A percentile compares a stretch with the other conserved stretches of the same genome.
phyloP scores from a whole-genome alignment of 1,140 invertebrate genomes.

The Nasonia longicornis region DNA sequence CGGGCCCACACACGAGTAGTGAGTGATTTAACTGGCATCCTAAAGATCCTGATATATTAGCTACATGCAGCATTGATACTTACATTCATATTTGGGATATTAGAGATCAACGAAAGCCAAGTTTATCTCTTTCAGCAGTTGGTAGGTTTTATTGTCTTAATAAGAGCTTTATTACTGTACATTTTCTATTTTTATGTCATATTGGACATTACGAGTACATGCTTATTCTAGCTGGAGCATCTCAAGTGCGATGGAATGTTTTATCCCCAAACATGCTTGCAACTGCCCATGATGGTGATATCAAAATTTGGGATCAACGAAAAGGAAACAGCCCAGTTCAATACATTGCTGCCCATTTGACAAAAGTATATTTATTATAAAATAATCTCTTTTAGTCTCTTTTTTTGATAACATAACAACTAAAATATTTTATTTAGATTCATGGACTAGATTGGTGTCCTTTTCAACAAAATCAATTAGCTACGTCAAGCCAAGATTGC shows the following conservation, averaged over 20 bases:
- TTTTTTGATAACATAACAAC: not conserved
- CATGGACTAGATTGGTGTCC: slow-evolving; percentile 95
- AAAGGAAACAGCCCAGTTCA: slow-evolving; percentile 88
- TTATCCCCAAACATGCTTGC: slow-evolving; percentile 86
- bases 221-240: slow-evolving; percentile 80
- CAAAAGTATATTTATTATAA: slow-evolving; percentile 71
- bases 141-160: slow-evolving; percentile 66
- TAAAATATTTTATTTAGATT: slow-evolving; percentile 71
- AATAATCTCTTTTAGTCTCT: not conserved
- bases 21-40: slow-evolving; percentile 93
- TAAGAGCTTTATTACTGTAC: not conserved
- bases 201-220: not conserved
- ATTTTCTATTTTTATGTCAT: slow-evolving; percentile 5
- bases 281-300: slow-evolving; percentile 94
- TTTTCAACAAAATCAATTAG: slow-evolving; percentile 84
- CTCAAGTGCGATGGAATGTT: slow-evolving; percentile 94
- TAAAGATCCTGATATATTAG: slow-evolving; percentile 88
- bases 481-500: slow-evolving; percentile 94
- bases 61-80: slow-evolving; percentile 93
- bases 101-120: slow-evolving; percentile 84
- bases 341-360: slow-evolving; percentile 93
- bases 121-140: slow-evolving; percentile 83
- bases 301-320: slow-evolving; percentile 94
- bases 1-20: slow-evolving; percentile 89
- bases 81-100: slow-evolving; percentile 95